Conservation (phyloP, 2,888 invertebrate genomes). For the Papilio gigon region DNA sequence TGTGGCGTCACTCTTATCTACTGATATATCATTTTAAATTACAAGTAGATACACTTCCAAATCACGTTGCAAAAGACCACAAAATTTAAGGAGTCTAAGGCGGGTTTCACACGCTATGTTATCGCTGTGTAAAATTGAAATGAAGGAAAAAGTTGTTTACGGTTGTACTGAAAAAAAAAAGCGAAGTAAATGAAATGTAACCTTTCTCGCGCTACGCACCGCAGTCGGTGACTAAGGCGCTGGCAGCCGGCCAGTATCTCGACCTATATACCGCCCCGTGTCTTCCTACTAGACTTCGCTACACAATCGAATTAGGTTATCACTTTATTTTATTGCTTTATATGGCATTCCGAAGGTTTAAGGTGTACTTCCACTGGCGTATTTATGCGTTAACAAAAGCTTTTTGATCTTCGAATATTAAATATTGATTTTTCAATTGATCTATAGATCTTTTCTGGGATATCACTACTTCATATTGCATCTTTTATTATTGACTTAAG, state of each 20-base stretch:
- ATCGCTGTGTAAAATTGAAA: background rate
- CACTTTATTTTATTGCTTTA: slow-evolving; percentile 54
- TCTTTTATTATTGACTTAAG: background rate
- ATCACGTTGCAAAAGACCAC: too few species aligned
- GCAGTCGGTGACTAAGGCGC: slow-evolving; percentile 70
- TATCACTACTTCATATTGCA: background rate
- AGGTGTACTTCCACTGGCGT: background rate
- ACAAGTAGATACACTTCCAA: too few species aligned
- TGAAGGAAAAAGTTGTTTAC: background rate
- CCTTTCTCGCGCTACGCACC: slow-evolving; percentile 69
- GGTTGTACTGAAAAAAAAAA: slow-evolving; percentile 44
- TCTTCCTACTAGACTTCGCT: slow-evolving; percentile 69
- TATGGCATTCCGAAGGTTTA: slow-evolving; percentile 48
- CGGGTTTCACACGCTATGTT: background rate
- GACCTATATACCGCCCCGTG: slow-evolving; percentile 73
- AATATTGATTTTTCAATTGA: too few species aligned
- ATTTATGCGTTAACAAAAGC: background rate
- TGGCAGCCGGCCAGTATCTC: slow-evolving; percentile 72
- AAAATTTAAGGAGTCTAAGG: too few species aligned
- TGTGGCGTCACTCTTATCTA: too few species aligned
- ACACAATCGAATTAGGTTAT: slow-evolving; percentile 65
- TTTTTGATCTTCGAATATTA: background rate
- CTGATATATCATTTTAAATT: too few species aligned
- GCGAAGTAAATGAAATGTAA: slow-evolving; percentile 60
- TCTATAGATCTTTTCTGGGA: background rate